Base-by-base conservation (phyloP, 2,113 vertebrate species). In the Xiphophorus couchianus region DNA sequence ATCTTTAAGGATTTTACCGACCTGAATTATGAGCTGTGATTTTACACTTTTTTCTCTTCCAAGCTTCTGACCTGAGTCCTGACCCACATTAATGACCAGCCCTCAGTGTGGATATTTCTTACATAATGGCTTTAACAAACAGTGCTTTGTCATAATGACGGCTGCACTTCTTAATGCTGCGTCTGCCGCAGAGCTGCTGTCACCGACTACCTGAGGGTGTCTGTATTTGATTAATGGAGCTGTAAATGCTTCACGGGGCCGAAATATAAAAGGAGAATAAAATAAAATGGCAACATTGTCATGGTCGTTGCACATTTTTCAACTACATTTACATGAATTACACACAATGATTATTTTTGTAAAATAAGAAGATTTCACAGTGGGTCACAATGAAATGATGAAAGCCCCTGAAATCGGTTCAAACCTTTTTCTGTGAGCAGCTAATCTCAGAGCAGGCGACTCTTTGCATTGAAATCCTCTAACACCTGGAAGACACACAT, bases 381-480 rank as follows among this genome's bases (percentile, higher is more conserved):
- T 22, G 54, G 33, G 60, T 73, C 31, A 3, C 25, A 42, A 5
- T 64, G 28, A 29, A 25, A 58, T 76, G 69, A 85, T 76, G 77
- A 88, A 88, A 86, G 44, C 28, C 44, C 7, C 19, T 51, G 42
- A 73, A 67, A 73, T 51, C 8, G 15, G 63, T 4, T 48, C 14
- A 68, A 44, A 51, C 4, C 10, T 14, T 37, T 39, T 10, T 27
- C 37, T 13, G 27, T 27, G 37, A 44, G 19, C 37, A 67, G 17
- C 8, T n/a, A 44, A 37, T 27, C 35, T 37, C 19, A 17, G 19
- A 44, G 66, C 25, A 17, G 12, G 25, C 27, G 13, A 67, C 51
- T 4, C n/a, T 67, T n/a, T 27, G 15, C 12, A 27, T 8, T 35
- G 28, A 15, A n/a, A 12, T 35, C 17, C 15, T 60, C 17, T 14